Conservation (phyloP, 2,113 vertebrate genomes). For the Pseudois nayaur region DNA sequence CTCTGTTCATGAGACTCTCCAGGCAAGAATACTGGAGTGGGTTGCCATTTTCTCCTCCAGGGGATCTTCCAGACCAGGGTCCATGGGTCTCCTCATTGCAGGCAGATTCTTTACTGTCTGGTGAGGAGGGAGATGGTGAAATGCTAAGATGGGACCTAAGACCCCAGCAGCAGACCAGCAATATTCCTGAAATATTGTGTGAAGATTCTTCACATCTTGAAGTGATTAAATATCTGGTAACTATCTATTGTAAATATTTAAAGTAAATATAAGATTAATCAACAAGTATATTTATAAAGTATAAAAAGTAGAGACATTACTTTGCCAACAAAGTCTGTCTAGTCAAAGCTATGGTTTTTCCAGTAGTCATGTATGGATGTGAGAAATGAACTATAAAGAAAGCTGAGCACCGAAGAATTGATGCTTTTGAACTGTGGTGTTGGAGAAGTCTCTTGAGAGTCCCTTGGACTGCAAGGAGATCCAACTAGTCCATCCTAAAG, state of each 20-base stretch:
- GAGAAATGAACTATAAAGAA: not conserved
- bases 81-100: not conserved
- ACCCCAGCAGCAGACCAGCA: not conserved
- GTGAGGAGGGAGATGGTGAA: not conserved
- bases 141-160: not conserved
- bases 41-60: not conserved
- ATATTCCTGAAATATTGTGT: not conserved
- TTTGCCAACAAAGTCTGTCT: not conserved
- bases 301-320: not conserved
- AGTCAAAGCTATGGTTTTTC: not conserved
- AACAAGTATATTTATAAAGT: not conserved
- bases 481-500: not conserved
- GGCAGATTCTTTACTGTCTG: not conserved
- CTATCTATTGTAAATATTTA: not conserved
- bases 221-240: not conserved
- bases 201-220: not conserved
- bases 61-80: not conserved
- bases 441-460: not conserved
- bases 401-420: fast-evolving
- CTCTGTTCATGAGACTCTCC: not conserved
- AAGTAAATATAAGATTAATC: not conserved
- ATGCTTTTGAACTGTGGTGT: not conserved
- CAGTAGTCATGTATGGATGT: not conserved
- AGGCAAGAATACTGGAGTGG: not conserved
- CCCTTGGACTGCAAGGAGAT: not conserved